Evolutionary conservation across 2,888 invertebrate species (phyloP), one percentile per base, ranked within the genome.

Genomic region (Aquatica leii): DNA sequence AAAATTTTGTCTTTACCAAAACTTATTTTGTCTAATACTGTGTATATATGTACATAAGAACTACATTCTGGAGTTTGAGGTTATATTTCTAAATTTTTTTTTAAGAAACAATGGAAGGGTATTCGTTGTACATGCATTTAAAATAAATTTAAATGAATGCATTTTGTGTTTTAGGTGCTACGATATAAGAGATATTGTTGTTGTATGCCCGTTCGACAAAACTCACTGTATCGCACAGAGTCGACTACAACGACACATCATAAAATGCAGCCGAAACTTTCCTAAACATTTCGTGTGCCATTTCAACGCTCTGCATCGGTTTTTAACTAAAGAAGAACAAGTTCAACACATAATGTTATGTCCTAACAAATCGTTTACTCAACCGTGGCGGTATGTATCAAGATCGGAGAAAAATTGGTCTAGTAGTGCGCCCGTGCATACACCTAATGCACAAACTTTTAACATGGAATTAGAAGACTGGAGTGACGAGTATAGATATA

Each of bases 301-400:
- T 17, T 43, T 43, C 6, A 43, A 43, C 12, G 43, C 43, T 1
- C 17, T 43, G 4, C 43, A 43, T 12, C 43, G 43, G 12, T 43
- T 43, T 43, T 14, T 43, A 2, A 43, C 12, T 6, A 12, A 17
- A 12, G 43, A 43, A 43, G 43, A 43, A 17, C 43, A 43, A 8
- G 2, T 43, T 1, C 14, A 14, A 8, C 43, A 43, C 43, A 43
- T 17, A 12, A 15, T 43, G 15, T 8, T 43, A 15, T 43, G 43
- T 43, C 43, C 43, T 1, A 14, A 43, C 43, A 43, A 15, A 14
- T 15, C 14, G 12, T 43, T 43, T 8, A 43, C 15, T 3, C 43
- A 43, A 43, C 43, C 43, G 43, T 43, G 43, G 43, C 9, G 43
- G 12, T 43, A 43, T 17, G 12, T 9, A 15, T 43, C 43, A 17